These are phyloP conservation scores for Plectus sambesii DNA, from an alignment of 1,140 invertebrate species.

Conservation along the genomic window DNA sequence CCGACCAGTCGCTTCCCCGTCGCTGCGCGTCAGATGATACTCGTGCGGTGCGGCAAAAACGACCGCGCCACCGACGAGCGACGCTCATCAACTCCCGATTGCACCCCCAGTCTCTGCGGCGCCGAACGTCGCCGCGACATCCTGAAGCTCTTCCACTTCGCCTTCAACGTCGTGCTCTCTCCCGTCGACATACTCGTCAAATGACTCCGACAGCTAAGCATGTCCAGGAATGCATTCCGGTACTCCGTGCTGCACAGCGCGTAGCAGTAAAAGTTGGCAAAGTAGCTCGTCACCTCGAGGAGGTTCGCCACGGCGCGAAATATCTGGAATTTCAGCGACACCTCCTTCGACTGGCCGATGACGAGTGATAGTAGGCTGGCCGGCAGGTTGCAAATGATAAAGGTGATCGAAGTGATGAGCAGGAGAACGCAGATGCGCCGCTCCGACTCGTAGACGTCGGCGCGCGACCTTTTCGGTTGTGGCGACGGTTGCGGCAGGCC, in stretches of 20 bases:
- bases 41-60: no score
- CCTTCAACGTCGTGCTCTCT: no score
- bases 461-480: slow-evolving; percentile 1
- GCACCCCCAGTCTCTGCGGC: no score
- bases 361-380: slow-evolving; percentile 25
- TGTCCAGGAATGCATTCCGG: slow-evolving; percentile 28
- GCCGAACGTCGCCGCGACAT: no score
- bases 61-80: no score
- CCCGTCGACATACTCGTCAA: no score
- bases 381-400: slow-evolving; percentile 37
- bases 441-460: slow-evolving; percentile 22
- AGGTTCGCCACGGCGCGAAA: slow-evolving; percentile 40
- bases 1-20: no score
- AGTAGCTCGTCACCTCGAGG: slow-evolving; percentile 38
- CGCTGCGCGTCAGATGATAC: no score
- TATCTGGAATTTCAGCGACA: slow-evolving; percentile 29
- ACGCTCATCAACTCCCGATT: no score
- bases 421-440: slow-evolving; percentile 32
- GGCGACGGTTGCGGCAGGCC: not conserved
- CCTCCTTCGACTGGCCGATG: slow-evolving; percentile 15
- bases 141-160: no score
- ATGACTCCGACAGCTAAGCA: slow-evolving; percentile 23
- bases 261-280: slow-evolving; percentile 38
- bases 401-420: slow-evolving; percentile 37
- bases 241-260: slow-evolving; percentile 33